Base-by-base conservation (phyloP, 2,797 vertebrate genomes). In the Sylvia borin region DNA sequence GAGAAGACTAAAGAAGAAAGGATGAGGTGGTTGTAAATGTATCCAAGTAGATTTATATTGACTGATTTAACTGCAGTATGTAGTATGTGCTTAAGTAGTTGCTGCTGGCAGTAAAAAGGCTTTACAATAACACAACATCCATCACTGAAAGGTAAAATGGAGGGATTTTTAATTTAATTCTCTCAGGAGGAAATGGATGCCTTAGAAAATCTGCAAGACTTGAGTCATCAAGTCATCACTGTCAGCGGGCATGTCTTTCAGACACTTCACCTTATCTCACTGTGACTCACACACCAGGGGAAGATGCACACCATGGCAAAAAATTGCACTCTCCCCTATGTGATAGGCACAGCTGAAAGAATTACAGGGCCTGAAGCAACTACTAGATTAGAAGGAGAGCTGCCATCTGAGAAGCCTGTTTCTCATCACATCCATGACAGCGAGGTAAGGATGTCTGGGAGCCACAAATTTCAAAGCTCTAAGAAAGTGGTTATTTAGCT, bases 91-190 rank as follows among this genome's bases (percentile, higher is more conserved):
- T 80, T 65, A 87, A 85, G 81, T 48, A 85, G 75, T 66, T 61
- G 72, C 82, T 88, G 55, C 72, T 75, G 87, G 66, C 72, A 78
- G 26, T 29, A 60, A 38, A 88, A 96, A 91, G 65, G 54, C 85
- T 94, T 68, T 83, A 80, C 54, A 68, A 31, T 66, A 92, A 83
- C 54, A 76, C 55, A 81, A 19, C 79, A 90, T 92, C 82, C 85
- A 60, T 90, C 92, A 91, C 66, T 60, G 66, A 34, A 90, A 81
- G 74, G 67, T 60, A 86, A 95, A 84, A 74, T 55, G 26, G 75
- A 91, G 29, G 32, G 42, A 83, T 75, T 88, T 91, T 92, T 77
- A 61, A 80, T 96, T 93, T 93, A 83, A 85, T 86, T 95, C 66
- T 84, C 79, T 65, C 25, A 14, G 60, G 79, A 78, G 42, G 71